These are phyloP conservation scores for Sturnira hondurensis DNA, from an alignment of 2,113 vertebrate genomes.

Conservation along the genomic window DNA sequence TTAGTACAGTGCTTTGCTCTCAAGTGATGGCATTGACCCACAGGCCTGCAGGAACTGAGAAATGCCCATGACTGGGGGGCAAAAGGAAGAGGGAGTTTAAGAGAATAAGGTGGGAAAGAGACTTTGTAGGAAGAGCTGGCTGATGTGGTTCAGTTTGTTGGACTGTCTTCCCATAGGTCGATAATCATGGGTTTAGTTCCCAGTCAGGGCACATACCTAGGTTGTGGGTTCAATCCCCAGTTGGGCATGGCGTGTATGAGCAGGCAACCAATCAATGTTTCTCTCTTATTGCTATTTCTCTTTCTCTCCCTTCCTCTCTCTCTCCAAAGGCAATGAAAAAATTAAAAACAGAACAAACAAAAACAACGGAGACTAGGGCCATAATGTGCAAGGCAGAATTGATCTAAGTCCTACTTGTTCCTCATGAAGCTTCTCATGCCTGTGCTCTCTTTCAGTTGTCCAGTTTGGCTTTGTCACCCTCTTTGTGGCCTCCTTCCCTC, in stretches of 20 bases:
- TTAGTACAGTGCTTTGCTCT: not conserved
- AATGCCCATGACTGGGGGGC: not conserved
- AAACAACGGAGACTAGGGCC: no score
- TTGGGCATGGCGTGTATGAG: no score
- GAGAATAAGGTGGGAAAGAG: not conserved
- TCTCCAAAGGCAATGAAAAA: no score
- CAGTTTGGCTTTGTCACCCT: conserved; percentile 98
- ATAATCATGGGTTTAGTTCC: no score
- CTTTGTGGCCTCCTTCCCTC: conserved; percentile 97
- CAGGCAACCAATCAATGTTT: no score
- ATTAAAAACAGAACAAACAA: no score
- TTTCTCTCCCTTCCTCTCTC: no score
- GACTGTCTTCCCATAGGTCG: no score
- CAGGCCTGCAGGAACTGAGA: not conserved
- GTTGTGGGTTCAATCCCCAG: no score
- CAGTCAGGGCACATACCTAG: no score
- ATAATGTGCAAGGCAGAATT: rapidly evolving
- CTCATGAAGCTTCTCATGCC: not conserved
- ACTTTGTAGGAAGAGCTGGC: not conserved
- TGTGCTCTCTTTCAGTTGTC: conserved; percentile 86
- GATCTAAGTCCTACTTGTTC: rapidly evolving
- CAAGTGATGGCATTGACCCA: rapidly evolving
- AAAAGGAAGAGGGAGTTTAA: not conserved
- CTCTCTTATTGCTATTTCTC: no score
- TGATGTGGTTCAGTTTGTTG: no score